These are phyloP conservation scores for Chlorops oryzae DNA, from an alignment of 1,140 invertebrate genomes.

Conservation along the genomic window DNA sequence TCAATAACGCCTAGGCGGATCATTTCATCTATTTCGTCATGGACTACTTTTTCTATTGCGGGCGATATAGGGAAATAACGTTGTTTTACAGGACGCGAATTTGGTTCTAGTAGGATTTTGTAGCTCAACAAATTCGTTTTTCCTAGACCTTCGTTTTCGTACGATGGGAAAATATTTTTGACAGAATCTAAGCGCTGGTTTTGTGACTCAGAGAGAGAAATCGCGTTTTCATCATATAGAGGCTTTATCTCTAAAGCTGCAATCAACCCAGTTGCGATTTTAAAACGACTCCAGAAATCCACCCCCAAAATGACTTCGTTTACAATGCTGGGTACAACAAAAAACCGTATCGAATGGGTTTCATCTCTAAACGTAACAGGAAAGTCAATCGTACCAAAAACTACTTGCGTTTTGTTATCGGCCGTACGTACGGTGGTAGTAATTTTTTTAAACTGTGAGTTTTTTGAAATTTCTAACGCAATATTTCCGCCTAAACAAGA, in stretches of 20 bases:
- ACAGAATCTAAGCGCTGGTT: background rate
- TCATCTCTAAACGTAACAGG: too few relatives aligned
- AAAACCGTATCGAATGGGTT: conserved; percentile 1
- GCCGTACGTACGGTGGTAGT: conserved; percentile 1
- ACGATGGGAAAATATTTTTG: background rate
- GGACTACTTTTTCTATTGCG: conserved; percentile 6
- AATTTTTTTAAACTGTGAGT: background rate
- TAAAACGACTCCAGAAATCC: conserved; percentile 1
- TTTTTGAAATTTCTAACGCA: conserved; percentile 1
- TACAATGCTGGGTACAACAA: background rate
- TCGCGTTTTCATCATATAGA: background rate
- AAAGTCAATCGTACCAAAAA: background rate
- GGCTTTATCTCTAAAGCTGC: background rate
- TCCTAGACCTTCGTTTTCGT: background rate
- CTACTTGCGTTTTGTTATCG: background rate
- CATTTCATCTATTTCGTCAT: conserved; percentile 7
- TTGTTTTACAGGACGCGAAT: conserved; percentile 3
- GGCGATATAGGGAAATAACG: conserved; percentile 11
- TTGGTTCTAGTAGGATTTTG: conserved; percentile 1
- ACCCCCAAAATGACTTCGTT: background rate
- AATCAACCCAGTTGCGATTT: background rate
- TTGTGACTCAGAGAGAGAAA: background rate
- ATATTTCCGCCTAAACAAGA: background rate
- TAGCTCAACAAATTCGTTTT: conserved; percentile 5
- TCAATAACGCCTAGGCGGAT: conserved; percentile 3